phyloP scores from a whole-genome alignment of 2,888 invertebrate genomes.

The Caenorhabditis wallacei region DNA sequence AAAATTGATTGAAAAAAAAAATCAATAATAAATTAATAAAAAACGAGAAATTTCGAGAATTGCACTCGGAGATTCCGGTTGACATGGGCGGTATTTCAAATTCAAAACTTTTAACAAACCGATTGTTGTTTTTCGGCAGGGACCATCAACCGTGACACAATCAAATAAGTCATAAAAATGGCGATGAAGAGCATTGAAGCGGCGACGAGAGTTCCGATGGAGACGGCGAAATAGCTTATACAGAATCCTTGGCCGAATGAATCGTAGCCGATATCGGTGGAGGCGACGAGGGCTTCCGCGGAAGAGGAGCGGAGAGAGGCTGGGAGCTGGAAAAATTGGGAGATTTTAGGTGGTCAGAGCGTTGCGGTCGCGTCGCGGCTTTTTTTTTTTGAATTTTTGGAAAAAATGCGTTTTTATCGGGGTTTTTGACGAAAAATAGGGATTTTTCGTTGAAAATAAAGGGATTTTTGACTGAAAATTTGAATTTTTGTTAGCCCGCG shows the following conservation, averaged over 20 bases:
- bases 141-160: slow-evolving; percentile 38
- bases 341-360: too few relatives aligned
- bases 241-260: slow-evolving; percentile 34
- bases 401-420: too few relatives aligned
- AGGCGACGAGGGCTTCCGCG: slow-evolving; percentile 49
- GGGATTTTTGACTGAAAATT: too few relatives aligned
- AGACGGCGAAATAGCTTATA: slow-evolving; percentile 35
- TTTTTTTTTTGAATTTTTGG: too few relatives aligned
- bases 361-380: too few relatives aligned
- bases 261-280: slow-evolving; percentile 28
- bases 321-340: slow-evolving; percentile 50
- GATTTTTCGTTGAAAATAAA: too few relatives aligned
- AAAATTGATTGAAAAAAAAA: slow-evolving; percentile 14
- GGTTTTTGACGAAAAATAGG: too few relatives aligned
- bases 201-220: slow-evolving; percentile 31
- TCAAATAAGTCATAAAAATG: slow-evolving; percentile 53
- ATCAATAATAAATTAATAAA: slow-evolving; percentile 38
- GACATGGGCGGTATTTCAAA: slow-evolving; percentile 18
- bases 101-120: slow-evolving; percentile 11
- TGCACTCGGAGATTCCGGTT: slow-evolving; percentile 63
- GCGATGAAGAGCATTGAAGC: slow-evolving; percentile 49
- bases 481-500: too few relatives aligned
- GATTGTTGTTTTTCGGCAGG: slow-evolving; percentile 24
- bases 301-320: slow-evolving; percentile 48
- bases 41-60: slow-evolving; percentile 25